Percentiles rank a stretch among this genome's conserved stretches.
Conservation (phyloP, 2,888 invertebrate genomes). For the Drosophila siamana region DNA sequence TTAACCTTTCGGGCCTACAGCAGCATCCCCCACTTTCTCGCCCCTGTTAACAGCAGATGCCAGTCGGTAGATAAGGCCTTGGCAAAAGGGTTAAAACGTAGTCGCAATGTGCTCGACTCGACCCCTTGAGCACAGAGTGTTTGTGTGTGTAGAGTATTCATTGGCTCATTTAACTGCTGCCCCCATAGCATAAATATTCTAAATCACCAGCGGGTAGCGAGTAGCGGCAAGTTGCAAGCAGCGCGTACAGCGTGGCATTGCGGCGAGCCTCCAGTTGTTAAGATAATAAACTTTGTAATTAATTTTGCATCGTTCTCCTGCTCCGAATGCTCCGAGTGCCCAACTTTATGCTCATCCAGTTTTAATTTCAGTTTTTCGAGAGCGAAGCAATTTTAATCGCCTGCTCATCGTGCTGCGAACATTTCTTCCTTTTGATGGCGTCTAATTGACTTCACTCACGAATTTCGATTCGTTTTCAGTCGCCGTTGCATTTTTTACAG, state of each 20-base stretch:
- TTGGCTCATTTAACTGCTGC: slow-evolving; percentile 77
- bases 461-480: slow-evolving; percentile 40
- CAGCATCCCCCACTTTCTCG: not conserved
- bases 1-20: slow-evolving; percentile 67
- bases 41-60: slow-evolving; percentile 56
- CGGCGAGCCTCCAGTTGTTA: slow-evolving; percentile 70
- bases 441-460: slow-evolving; percentile 75
- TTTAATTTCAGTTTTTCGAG: slow-evolving; percentile 25
- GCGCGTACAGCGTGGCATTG: slow-evolving; percentile 15
- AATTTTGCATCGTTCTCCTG: slow-evolving; percentile 75
- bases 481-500: slow-evolving; percentile 38
- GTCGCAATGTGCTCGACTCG: slow-evolving; percentile 39
- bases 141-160: slow-evolving; percentile 36
- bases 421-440: slow-evolving; percentile 36
- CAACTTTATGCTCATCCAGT: not conserved
- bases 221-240: slow-evolving; percentile 28
- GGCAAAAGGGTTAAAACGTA: slow-evolving; percentile 69
- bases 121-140: slow-evolving; percentile 28
- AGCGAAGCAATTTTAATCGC: slow-evolving; percentile 46
- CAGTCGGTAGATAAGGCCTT: slow-evolving; percentile 66
- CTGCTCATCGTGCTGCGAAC: slow-evolving; percentile 35
- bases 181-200: slow-evolving; percentile 79
- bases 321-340: not conserved
- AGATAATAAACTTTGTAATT: slow-evolving; percentile 81
- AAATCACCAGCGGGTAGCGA: slow-evolving; percentile 72